Conservation (phyloP, 2,113 vertebrate species). For the Lynx canadensis region DNA sequence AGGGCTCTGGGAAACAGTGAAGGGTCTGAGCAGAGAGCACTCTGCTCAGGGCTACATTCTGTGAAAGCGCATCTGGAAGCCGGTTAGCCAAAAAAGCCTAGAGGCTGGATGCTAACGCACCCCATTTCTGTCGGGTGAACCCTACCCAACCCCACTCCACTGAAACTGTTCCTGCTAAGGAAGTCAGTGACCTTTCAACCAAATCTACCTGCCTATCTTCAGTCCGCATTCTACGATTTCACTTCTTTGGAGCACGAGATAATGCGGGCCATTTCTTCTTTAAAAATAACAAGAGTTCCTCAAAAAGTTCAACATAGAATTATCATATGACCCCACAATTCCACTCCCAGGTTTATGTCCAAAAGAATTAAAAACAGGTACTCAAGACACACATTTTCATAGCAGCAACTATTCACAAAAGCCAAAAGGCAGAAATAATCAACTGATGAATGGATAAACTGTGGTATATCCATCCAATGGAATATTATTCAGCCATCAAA, state of each 20-base stretch:
- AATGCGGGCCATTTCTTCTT: not conserved
- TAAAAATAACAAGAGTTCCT: not conserved
- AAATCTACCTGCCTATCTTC: not conserved
- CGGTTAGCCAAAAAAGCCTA: not conserved
- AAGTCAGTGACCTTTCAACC: not conserved
- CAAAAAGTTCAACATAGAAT: constrained; percentile 10
- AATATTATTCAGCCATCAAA: not conserved
- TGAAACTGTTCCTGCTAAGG: not conserved
- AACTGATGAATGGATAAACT: not conserved
- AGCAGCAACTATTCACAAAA: not conserved
- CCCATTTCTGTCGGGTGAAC: not conserved
- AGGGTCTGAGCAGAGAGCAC: not conserved
- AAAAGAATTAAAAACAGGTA: not conserved
- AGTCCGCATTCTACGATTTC: not conserved
- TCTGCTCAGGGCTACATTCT: not conserved
- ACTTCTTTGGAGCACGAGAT: not conserved
- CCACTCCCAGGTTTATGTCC: not conserved
- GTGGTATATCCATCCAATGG: no score
- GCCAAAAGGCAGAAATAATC: not conserved
- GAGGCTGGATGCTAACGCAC: not conserved
- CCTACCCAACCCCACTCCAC: not conserved
- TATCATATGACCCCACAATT: not conserved
- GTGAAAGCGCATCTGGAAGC: not conserved
- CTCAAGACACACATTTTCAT: not conserved
- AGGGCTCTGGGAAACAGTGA: not conserved